A percentile compares a stretch with the other conserved stretches of the same genome.
phyloP scores from a whole-genome alignment of 2,797 vertebrate genomes.

The Premnoplex brunnescens region DNA sequence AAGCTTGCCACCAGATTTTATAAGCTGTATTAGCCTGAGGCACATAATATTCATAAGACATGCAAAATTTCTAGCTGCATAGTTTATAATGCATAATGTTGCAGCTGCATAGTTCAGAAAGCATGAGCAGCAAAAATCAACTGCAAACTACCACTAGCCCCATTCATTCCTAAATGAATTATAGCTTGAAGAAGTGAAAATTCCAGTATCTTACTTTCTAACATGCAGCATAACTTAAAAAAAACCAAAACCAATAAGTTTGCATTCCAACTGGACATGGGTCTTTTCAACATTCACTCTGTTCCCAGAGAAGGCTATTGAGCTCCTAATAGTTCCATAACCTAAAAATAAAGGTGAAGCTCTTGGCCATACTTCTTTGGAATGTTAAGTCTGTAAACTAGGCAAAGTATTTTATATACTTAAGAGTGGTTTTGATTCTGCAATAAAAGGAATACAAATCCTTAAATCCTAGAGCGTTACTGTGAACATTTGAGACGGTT shows the following conservation, averaged over 20 bases:
- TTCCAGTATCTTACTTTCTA: background rate
- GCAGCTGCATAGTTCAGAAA: background rate
- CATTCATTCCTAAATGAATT: conserved; percentile 15
- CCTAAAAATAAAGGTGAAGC: conserved; percentile 31
- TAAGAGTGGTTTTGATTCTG: conserved; percentile 23
- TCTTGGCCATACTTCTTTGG: conserved; percentile 6
- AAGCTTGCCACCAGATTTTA: background rate
- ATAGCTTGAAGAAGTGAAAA: conserved; percentile 6
- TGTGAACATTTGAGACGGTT: conserved; percentile 15
- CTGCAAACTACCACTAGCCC: background rate
- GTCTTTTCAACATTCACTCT: background rate
- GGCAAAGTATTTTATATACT: conserved; percentile 39
- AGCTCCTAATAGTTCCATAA: background rate
- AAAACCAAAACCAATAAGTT: background rate
- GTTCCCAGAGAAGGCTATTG: background rate
- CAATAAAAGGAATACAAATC: conserved; percentile 56
- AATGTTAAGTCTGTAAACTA: conserved; percentile 54
- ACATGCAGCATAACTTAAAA: background rate
- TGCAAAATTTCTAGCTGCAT: background rate
- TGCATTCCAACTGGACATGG: background rate
- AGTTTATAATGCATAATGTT: background rate
- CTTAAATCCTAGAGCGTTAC: conserved; percentile 35
- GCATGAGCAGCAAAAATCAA: background rate
- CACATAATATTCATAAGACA: background rate
- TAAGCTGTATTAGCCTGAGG: background rate